phyloP scores from a whole-genome alignment of 2,888 invertebrate species.

The Caenorhabditis sp. region DNA sequence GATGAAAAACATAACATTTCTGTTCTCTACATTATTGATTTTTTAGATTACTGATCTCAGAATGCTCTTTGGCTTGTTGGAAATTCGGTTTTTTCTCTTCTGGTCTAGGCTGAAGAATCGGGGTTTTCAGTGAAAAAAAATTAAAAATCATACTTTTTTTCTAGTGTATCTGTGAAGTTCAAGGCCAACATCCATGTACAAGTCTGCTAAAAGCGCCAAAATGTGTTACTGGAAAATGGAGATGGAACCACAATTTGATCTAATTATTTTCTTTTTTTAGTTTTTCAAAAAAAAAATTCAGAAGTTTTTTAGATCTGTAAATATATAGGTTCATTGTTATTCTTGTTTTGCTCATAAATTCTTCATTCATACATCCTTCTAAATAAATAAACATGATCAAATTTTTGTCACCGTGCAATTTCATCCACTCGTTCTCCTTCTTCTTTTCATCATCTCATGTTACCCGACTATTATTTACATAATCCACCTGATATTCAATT shows the following conservation, averaged over 20 bases:
- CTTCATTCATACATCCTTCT: neutral
- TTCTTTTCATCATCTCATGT: constrained; percentile 1
- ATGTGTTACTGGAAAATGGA: constrained; percentile 55
- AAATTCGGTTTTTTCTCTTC: too few species aligned
- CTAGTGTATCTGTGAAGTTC: constrained; percentile 69
- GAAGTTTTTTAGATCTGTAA: neutral
- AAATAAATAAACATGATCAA: neutral
- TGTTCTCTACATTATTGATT: too few species aligned
- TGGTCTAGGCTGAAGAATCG: too few species aligned
- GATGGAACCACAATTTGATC: constrained; percentile 66
- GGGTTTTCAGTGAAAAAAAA: too few species aligned
- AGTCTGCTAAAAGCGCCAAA: constrained; percentile 60
- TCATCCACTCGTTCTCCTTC: neutral
- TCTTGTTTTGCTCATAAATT: neutral
- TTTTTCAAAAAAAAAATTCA: neutral
- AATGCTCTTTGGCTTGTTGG: too few species aligned
- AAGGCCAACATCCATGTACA: constrained; percentile 69
- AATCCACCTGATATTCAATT: neutral
- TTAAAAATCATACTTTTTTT: constrained; percentile 6
- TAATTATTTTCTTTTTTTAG: constrained; percentile 10
- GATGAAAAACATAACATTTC: too few species aligned
- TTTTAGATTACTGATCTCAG: too few species aligned
- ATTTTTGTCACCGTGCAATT: neutral
- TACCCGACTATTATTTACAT: constrained; percentile 6
- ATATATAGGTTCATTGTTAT: neutral